Evolutionary conservation across 30 jellyfish, hydroid and myxozoan species (phyloP).

Genomic region (Catostylus mosaicus): DNA sequence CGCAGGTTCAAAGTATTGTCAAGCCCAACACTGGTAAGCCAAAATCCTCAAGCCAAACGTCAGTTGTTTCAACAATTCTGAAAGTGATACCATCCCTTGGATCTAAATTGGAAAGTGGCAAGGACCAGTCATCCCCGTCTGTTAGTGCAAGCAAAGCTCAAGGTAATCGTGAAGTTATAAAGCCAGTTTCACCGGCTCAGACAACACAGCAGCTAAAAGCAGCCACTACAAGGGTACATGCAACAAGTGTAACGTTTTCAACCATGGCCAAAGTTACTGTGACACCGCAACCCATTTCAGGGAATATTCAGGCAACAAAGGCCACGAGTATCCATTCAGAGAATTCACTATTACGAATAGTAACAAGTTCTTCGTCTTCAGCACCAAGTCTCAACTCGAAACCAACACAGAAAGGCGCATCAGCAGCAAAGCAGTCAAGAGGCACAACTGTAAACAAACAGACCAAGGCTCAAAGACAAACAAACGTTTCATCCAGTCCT

Average conservation of each 20-base stretch:
- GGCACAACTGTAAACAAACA: neutral
- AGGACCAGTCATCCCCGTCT: neutral
- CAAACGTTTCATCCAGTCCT: constrained; percentile 1
- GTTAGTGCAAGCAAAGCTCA: neutral
- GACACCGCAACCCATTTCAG: neutral
- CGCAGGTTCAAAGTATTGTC: constrained; percentile 32
- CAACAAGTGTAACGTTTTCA: constrained; percentile 10
- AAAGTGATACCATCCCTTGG: constrained; percentile 52
- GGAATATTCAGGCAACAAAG: neutral
- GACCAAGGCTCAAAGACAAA: neutral
- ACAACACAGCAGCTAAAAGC: neutral
- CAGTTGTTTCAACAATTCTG: constrained; percentile 52
- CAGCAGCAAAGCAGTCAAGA: neutral
- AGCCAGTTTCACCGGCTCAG: neutral
- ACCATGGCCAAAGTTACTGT: constrained; percentile 19
- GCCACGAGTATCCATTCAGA: neutral
- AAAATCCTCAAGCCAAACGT: constrained; percentile 25
- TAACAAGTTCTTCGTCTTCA: neutral
- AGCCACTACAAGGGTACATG: neutral
- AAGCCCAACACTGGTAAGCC: constrained; percentile 26
- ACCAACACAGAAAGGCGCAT: neutral
- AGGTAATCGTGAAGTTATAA: neutral
- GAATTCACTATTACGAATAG: constrained; percentile 10
- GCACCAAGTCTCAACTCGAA: neutral
- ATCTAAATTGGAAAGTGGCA: constrained; percentile 7